Conservation (phyloP, 1,140 invertebrate genomes). For the Laupala kohalensis region DNA sequence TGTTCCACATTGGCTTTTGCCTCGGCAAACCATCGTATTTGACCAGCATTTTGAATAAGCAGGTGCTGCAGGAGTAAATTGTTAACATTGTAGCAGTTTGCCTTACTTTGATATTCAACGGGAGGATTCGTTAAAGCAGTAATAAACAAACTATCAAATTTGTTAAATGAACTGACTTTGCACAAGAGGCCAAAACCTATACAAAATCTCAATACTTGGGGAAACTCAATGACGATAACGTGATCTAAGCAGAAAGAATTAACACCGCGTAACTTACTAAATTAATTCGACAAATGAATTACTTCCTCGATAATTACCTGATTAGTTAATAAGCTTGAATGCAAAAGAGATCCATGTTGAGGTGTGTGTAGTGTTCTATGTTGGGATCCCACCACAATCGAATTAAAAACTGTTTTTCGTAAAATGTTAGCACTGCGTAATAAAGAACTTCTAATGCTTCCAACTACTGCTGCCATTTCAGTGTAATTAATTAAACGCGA, state of each 20-base stretch:
- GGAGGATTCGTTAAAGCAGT: not conserved
- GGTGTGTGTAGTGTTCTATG: not conserved
- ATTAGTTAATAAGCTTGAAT: not conserved
- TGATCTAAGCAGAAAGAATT: too few species aligned
- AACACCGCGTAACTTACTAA: not conserved
- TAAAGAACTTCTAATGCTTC: not conserved
- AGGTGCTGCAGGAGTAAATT: constrained; percentile 10
- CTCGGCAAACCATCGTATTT: constrained; percentile 9
- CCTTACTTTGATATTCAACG: not conserved
- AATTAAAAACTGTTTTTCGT: not conserved
- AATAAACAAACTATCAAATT: not conserved
- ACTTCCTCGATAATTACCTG: not conserved
- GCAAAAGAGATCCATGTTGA: not conserved
- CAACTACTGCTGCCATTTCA: not conserved
- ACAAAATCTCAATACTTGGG: too few species aligned
- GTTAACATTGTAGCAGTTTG: not conserved
- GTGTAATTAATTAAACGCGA: too few species aligned
- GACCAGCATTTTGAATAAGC: not conserved
- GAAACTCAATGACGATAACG: too few species aligned
- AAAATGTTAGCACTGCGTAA: not conserved
- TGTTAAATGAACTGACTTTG: not conserved
- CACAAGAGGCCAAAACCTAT: not conserved
- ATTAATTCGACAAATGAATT: not conserved
- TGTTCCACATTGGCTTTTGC: constrained; percentile 18
- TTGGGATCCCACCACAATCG: not conserved